A percentile compares a stretch with the other conserved stretches of the same genome.
Conservation (phyloP, 2,888 invertebrate genomes). For the Lagria hirta region DNA sequence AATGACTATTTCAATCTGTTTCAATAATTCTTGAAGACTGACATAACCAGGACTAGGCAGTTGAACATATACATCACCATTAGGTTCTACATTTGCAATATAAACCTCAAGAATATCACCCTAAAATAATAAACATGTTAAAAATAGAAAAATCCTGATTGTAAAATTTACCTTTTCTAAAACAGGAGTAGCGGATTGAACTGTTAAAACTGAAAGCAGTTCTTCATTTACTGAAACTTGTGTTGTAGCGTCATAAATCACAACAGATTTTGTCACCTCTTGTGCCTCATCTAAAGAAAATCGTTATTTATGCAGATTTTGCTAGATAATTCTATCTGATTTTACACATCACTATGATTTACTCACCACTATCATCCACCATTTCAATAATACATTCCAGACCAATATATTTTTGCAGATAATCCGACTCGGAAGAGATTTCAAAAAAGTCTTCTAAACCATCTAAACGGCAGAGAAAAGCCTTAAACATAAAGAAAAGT, state of each 20-base stretch:
- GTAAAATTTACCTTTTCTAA: constrained; percentile 37
- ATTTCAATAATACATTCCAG: constrained; percentile 54
- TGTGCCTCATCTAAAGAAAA: background rate
- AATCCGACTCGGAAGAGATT: constrained; percentile 40
- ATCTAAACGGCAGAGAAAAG: constrained; percentile 67
- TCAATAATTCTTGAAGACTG: constrained; percentile 43
- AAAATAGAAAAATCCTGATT: background rate
- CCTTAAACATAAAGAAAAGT: too few relatives aligned
- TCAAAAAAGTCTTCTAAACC: constrained; percentile 67
- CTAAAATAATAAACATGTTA: constrained; percentile 30
- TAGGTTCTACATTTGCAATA: constrained; percentile 50
- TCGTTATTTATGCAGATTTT: too few relatives aligned
- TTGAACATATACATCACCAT: constrained; percentile 55
- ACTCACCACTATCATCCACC: too few relatives aligned
- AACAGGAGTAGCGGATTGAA: constrained; percentile 44
- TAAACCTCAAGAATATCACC: constrained; percentile 48
- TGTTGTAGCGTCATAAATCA: constrained; percentile 44
- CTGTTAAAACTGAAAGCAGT: constrained; percentile 41
- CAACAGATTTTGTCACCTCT: constrained; percentile 41
- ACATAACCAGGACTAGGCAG: constrained; percentile 47
- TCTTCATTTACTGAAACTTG: constrained; percentile 44
- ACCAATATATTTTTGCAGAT: constrained; percentile 57
- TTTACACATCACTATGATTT: constrained; percentile 4
- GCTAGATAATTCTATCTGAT: constrained; percentile 17
- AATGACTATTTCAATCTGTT: constrained; percentile 35